phyloP scores from a whole-genome alignment of 1,140 invertebrate genomes.

The Zaprionus kolodkinae region DNA sequence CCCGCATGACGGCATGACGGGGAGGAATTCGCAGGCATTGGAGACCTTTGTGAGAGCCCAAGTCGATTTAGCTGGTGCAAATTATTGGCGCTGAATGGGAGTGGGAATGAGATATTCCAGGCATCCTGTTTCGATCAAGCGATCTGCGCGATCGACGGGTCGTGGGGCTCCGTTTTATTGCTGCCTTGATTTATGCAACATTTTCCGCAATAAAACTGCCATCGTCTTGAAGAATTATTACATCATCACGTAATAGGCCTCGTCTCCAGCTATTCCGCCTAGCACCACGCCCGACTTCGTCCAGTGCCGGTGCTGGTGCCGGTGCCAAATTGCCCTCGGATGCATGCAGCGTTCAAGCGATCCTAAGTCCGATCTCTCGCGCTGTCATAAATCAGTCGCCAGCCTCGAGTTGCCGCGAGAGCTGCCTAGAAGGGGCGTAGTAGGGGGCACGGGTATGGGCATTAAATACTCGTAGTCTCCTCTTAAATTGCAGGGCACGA shows the following conservation, averaged over 20 bases:
- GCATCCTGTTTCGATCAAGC: conserved; percentile 64
- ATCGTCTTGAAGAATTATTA: conserved; percentile 77
- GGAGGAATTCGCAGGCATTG: conserved; percentile 48
- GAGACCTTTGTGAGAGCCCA: conserved; percentile 42
- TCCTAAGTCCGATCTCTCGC: conserved; percentile 56
- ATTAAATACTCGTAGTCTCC: conserved; percentile 69
- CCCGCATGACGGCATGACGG: conserved; percentile 64
- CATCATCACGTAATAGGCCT: conserved; percentile 78
- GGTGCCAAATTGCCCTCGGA: conserved; percentile 65
- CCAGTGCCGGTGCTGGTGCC: background rate
- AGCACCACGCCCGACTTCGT: conserved; percentile 64
- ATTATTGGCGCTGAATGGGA: conserved; percentile 60
- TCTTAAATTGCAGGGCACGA: conserved; percentile 71
- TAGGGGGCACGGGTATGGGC: conserved; percentile 38
- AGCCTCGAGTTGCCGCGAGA: conserved; percentile 53
- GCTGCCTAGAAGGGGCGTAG: background rate
- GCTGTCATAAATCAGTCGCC: conserved; percentile 75
- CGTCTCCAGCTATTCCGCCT: conserved; percentile 27
- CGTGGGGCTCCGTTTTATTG: conserved; percentile 63
- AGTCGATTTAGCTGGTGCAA: conserved; percentile 55
- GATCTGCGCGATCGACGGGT: conserved; percentile 32
- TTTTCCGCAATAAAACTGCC: conserved; percentile 79
- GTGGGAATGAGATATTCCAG: conserved; percentile 67
- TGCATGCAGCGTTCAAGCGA: conserved; percentile 38
- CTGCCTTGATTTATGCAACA: conserved; percentile 81